Evolutionary conservation across 2,888 invertebrate genomes (phyloP).

Genomic region (Acronicta alni): DNA sequence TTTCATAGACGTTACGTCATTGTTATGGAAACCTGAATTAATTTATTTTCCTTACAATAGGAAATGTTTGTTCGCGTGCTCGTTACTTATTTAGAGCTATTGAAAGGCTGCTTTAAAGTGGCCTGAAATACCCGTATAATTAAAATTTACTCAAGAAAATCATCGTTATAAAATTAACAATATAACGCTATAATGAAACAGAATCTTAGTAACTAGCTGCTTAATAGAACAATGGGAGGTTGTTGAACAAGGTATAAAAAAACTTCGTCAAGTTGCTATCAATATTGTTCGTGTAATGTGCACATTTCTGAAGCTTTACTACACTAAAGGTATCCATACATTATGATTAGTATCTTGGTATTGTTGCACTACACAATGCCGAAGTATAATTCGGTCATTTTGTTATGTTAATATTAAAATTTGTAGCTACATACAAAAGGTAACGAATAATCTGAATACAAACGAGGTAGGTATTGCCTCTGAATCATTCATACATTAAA

Average conservation of each 20-base stretch:
- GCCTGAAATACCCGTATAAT: constrained; percentile 30
- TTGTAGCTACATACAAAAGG: constrained; percentile 4
- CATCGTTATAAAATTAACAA: constrained; percentile 48
- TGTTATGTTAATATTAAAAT: constrained; percentile 30
- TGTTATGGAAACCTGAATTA: constrained; percentile 11
- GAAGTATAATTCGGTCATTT: constrained; percentile 31
- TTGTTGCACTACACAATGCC: constrained; percentile 32
- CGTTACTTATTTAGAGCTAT: constrained; percentile 21
- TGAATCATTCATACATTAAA: constrained; percentile 18
- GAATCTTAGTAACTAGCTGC: constrained; percentile 57
- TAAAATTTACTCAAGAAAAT: constrained; percentile 44
- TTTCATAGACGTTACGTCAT: constrained; percentile 7
- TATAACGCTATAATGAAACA: constrained; percentile 55
- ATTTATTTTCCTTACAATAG: constrained; percentile 39
- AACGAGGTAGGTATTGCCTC: not conserved
- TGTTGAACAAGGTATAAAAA: constrained; percentile 67
- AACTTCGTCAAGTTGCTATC: constrained; percentile 54
- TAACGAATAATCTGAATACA: constrained; percentile 14
- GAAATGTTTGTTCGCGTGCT: constrained; percentile 33
- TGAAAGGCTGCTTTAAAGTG: constrained; percentile 21
- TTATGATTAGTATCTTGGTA: constrained; percentile 30
- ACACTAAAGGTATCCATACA: constrained; percentile 15
- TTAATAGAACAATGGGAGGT: constrained; percentile 71
- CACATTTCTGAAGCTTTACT: constrained; percentile 28
- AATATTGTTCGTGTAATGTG: constrained; percentile 44